Evolutionary conservation across 2,797 vertebrate species (phyloP).

Genomic region (Falco rusticolus): DNA sequence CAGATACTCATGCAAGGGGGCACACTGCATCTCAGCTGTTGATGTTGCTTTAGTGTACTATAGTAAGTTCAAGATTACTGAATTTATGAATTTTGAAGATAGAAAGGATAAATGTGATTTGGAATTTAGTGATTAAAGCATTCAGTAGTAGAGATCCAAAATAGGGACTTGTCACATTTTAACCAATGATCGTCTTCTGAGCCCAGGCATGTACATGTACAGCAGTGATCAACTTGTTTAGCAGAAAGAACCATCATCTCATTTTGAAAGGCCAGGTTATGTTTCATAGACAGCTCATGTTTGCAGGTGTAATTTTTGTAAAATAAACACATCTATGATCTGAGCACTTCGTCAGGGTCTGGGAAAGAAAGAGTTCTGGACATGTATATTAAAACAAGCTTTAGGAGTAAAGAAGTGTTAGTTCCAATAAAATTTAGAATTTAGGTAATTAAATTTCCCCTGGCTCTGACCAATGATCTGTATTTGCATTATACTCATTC

Average conservation of each 20-base stretch:
- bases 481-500: background rate
- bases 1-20: background rate
- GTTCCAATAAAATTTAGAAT: background rate
- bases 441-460: background rate
- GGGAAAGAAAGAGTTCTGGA: background rate
- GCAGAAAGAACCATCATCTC: background rate
- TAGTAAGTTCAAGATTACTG: background rate
- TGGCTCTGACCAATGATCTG: rapidly evolving
- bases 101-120: background rate
- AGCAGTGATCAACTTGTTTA: background rate
- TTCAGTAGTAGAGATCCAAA: background rate
- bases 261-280: background rate
- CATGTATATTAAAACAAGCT: background rate
- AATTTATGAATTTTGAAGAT: background rate
- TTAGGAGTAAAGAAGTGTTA: background rate
- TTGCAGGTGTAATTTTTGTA: background rate
- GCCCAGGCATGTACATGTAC: background rate
- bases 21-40: background rate
- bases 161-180: background rate
- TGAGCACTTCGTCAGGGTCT: background rate
- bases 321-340: background rate
- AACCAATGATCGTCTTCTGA: background rate
- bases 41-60: background rate
- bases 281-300: background rate
- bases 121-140: background rate